Conservation (phyloP, 2,113 vertebrate species). For the Nanorana parkeri region DNA sequence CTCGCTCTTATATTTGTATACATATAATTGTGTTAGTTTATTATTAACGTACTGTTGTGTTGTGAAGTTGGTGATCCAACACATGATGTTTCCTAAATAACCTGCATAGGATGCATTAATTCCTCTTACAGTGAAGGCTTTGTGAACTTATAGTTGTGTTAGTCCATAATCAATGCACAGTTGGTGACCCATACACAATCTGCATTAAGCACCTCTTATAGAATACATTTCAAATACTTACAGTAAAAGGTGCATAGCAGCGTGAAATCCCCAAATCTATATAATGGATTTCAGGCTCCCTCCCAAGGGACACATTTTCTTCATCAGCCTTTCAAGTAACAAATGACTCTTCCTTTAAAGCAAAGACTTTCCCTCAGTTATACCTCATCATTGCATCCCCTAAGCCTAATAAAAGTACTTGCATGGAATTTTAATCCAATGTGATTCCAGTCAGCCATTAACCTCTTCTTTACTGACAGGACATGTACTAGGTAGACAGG, state of each 20-base stretch:
- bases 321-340: constrained; percentile 48
- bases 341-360: constrained; percentile 37
- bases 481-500: neutral
- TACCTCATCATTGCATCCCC: constrained; percentile 46
- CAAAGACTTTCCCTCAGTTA: constrained; percentile 28
- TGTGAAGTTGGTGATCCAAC: no score
- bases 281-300: constrained; percentile 23
- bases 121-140: no score
- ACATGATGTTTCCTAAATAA: no score
- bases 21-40: no score
- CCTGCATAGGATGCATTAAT: no score
- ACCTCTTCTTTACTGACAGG: neutral
- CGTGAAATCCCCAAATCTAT: constrained; percentile 35
- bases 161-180: no score
- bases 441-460: neutral
- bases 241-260: constrained; percentile 17
- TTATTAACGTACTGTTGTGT: no score
- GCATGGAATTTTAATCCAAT: constrained; percentile 46
- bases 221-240: constrained; percentile 1
- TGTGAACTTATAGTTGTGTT: no score
- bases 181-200: no score
- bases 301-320: constrained; percentile 26
- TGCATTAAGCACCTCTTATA: neutral
- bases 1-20: no score
- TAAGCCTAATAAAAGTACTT: constrained; percentile 2